A percentile compares a stretch with the other conserved stretches of the same genome.
Conservation (phyloP, 2,888 invertebrate species). For the Lasius platythorax region DNA sequence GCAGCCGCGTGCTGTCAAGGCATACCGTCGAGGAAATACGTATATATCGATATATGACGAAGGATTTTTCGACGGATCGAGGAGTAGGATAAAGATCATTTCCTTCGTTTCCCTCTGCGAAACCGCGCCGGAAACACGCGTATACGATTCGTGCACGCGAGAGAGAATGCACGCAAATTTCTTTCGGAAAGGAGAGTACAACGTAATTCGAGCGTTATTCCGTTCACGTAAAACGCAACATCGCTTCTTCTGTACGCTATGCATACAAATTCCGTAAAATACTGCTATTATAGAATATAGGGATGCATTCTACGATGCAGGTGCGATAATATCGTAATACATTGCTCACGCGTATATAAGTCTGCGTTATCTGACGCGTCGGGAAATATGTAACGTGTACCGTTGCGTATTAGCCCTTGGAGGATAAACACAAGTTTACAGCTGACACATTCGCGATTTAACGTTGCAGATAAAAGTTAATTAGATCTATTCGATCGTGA, state of each 20-base stretch:
- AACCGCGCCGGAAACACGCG: neutral
- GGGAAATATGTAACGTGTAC: conserved; percentile 41
- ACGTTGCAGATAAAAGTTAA: conserved; percentile 48
- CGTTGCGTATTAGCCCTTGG: conserved; percentile 44
- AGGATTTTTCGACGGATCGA: neutral
- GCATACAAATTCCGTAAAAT: conserved; percentile 53
- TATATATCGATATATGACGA: neutral
- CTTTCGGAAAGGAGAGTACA: conserved; percentile 21
- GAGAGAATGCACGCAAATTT: conserved; percentile 19
- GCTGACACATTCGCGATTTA: conserved; percentile 44
- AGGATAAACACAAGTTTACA: conserved; percentile 47
- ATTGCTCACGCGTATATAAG: conserved; percentile 53
- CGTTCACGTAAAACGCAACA: conserved; percentile 50
- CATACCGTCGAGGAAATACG: neutral
- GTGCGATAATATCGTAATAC: conserved; percentile 52
- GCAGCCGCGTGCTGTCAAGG: neutral
- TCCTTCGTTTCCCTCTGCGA: neutral
- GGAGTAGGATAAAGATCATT: neutral
- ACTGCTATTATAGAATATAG: conserved; percentile 55
- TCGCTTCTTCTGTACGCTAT: conserved; percentile 44
- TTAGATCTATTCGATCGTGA: conserved; percentile 30
- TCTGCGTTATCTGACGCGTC: conserved; percentile 52
- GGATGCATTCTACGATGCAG: conserved; percentile 32
- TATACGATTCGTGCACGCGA: conserved; percentile 21
- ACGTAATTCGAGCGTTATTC: conserved; percentile 43